A percentile compares a stretch with the other conserved stretches of the same genome.
Evolutionary conservation across 2,797 vertebrate species (phyloP).

Genomic region (Cynopterus sphinx): DNA sequence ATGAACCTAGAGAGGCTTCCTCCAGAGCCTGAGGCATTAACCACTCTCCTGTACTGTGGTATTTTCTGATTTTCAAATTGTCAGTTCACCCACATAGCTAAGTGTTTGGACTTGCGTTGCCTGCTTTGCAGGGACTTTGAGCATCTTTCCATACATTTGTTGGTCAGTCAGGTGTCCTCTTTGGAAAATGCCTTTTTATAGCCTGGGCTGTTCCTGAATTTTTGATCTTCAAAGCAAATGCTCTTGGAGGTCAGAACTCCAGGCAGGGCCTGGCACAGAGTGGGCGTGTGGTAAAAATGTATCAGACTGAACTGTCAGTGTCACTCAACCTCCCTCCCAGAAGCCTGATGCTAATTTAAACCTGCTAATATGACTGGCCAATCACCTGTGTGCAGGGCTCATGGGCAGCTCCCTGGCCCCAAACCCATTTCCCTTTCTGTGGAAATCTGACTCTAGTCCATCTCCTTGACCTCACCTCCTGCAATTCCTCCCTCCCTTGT

Average conservation of each 20-base stretch:
- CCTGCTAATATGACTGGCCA: not conserved
- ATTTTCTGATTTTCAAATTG: not conserved
- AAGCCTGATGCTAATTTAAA: not conserved
- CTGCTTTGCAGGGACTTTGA: not conserved
- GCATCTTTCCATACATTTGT: not conserved
- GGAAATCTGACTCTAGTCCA: not conserved
- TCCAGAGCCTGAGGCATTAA: not conserved
- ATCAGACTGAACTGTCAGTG: not conserved
- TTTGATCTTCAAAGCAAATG: not conserved
- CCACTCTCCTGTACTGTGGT: not conserved
- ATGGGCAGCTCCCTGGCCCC: not conserved
- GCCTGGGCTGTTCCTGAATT: not conserved
- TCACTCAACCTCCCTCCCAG: not conserved
- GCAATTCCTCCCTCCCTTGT: not conserved
- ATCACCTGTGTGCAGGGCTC: too few species aligned
- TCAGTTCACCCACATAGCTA: not conserved
- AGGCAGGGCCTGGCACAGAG: not conserved
- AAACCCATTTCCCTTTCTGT: not conserved
- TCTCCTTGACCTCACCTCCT: not conserved
- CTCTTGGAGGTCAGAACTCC: not conserved
- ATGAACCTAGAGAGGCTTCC: not conserved
- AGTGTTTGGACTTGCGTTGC: not conserved
- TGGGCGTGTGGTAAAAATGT: not conserved
- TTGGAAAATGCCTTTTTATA: not conserved
- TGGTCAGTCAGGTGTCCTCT: not conserved